Evolutionary conservation across 2,113 vertebrate genomes (phyloP).

Genomic region (Hyperoodon ampullatus): DNA sequence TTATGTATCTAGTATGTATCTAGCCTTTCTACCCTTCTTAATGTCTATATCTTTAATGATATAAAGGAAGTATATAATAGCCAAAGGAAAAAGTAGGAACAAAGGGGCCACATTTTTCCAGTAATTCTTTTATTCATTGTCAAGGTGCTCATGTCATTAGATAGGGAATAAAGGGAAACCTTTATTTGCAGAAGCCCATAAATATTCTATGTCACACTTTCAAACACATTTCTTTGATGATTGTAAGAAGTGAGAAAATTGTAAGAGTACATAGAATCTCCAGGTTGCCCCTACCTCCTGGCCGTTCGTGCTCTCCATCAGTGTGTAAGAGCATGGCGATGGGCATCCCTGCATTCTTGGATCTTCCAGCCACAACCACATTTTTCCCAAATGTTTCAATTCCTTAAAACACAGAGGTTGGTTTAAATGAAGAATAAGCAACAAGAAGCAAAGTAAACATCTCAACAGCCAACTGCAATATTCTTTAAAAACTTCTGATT

Average conservation of each 20-base stretch:
- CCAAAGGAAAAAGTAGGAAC: background rate
- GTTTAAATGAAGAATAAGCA: constrained; percentile 42
- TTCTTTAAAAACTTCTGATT: constrained; percentile 37
- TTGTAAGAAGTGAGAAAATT: background rate
- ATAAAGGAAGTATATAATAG: background rate
- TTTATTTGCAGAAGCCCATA: background rate
- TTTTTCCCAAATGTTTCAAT: constrained; percentile 95
- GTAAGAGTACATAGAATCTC: rapidly evolving
- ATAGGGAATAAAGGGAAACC: background rate
- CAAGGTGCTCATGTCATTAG: background rate
- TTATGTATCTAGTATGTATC: background rate
- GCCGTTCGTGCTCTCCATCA: constrained; percentile 92
- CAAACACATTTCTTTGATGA: background rate
- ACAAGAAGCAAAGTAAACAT: constrained; percentile 21
- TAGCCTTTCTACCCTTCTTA: background rate
- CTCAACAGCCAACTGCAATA: background rate
- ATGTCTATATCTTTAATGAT: background rate
- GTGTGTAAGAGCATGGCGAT: constrained; percentile 94
- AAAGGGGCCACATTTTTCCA: background rate
- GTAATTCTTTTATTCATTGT: background rate
- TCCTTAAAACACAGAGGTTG: constrained; percentile 84
- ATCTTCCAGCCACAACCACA: constrained; percentile 93
- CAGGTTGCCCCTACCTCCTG: constrained; percentile 89
- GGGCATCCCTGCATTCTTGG: constrained; percentile 96
- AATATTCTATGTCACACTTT: background rate